phyloP scores from a whole-genome alignment of 2,113 vertebrate genomes.

The Dasyurus viverrinus region DNA sequence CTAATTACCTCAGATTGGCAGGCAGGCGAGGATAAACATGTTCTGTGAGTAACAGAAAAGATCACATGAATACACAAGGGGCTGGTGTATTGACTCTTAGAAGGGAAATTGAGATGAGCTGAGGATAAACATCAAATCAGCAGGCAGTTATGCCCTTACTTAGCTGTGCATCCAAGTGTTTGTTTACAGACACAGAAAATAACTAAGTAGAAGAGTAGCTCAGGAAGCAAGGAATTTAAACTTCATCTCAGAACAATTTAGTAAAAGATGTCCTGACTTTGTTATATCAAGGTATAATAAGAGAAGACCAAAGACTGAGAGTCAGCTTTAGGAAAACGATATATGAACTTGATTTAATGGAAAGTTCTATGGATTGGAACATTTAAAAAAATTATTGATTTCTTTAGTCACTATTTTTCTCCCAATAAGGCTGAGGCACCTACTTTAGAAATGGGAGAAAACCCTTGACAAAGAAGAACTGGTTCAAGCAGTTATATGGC shows the following conservation, averaged over 20 bases:
- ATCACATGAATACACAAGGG: slow-evolving; percentile 43
- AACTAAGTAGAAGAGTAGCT: slow-evolving; percentile 12
- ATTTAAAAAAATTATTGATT: background rate
- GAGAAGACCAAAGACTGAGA: background rate
- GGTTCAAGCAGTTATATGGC: background rate
- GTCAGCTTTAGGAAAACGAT: background rate
- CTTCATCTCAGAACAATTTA: slow-evolving; percentile 28
- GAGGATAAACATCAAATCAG: slow-evolving; percentile 50
- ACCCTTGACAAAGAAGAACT: background rate
- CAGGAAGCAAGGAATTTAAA: background rate
- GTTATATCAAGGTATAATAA: background rate
- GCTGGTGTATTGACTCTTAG: slow-evolving; percentile 36
- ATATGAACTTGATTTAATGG: background rate
- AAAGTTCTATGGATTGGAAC: background rate
- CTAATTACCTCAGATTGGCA: slow-evolving; percentile 69
- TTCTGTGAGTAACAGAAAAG: slow-evolving; percentile 35
- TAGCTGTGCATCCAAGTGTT: slow-evolving; percentile 4
- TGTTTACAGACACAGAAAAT: slow-evolving; percentile 43
- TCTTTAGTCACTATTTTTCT: background rate
- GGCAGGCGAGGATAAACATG: slow-evolving; percentile 58
- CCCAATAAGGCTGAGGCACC: background rate
- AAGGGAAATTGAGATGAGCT: slow-evolving; percentile 46
- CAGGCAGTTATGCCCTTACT: slow-evolving; percentile 21
- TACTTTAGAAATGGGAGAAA: background rate
- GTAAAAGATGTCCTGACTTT: slow-evolving; percentile 15